A percentile compares a stretch with the other conserved stretches of the same genome.
These are phyloP conservation scores for Alloplasta piceator DNA, from an alignment of 2,888 invertebrate species.

Conservation along the genomic window DNA sequence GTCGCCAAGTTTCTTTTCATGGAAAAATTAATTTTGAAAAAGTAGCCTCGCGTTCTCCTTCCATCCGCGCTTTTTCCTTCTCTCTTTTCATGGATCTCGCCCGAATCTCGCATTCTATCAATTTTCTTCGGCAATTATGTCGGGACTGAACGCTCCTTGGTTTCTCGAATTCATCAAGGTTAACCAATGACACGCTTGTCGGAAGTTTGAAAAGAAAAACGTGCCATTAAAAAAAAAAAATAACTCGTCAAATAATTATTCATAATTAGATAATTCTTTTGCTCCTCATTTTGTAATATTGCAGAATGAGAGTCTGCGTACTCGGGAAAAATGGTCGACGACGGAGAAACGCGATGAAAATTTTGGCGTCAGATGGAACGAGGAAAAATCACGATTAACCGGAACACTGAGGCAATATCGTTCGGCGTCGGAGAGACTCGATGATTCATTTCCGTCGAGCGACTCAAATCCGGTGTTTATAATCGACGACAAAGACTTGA, in stretches of 20 bases:
- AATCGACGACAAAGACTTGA: conserved; percentile 65
- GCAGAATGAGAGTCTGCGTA: conserved; percentile 37
- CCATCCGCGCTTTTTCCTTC: too few species aligned
- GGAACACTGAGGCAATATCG: conserved; percentile 60
- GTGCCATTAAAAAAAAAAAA: not conserved
- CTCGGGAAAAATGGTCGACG: conserved; percentile 28
- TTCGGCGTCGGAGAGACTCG: conserved; percentile 59
- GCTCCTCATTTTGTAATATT: not conserved
- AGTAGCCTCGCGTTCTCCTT: not conserved
- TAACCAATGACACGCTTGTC: conserved; percentile 40
- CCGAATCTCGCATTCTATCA: not conserved
- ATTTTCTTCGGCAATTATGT: conserved; percentile 29
- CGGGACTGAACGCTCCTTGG: conserved; percentile 50
- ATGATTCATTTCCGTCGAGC: conserved; percentile 50
- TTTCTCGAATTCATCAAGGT: conserved; percentile 58
- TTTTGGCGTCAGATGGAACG: conserved; percentile 26
- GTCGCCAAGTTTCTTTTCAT: conserved; percentile 15
- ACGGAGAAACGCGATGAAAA: conserved; percentile 27
- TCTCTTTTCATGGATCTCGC: conserved; percentile 6
- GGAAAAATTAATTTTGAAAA: conserved; percentile 31
- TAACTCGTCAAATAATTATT: not conserved
- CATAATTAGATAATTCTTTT: not conserved
- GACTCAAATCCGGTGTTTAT: conserved; percentile 56
- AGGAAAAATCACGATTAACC: conserved; percentile 52
- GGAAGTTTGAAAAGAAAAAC: conserved; percentile 1